Evolutionary conservation across 37 sponge, comb jelly and placozoan species (phyloP), one percentile per base, ranked within the genome.

Genomic region (Amphimedon queenslandica): DNA sequence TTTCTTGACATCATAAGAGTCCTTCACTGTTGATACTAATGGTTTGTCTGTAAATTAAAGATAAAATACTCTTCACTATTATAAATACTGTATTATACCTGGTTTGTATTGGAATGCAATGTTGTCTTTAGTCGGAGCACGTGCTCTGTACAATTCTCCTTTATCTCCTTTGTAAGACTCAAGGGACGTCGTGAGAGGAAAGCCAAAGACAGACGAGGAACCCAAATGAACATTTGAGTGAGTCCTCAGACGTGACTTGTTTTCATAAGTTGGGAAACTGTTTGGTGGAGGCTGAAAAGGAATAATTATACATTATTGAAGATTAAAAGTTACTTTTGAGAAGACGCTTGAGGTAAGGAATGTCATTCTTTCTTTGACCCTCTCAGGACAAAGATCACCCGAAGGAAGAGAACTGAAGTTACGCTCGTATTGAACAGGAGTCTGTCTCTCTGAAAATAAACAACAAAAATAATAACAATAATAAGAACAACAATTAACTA

Each of bases 341-440:
- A n/a, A n/a, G n/a, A n/a, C 16, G n/a, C 40, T 61, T 39, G 80
- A 61, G 13, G 72, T 80, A 8, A 42, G 11, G 41, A 40, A 20
- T 21, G 51, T n/a, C 37, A 80, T 2, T 47, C 80, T 80, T 28
- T 80, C 55, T 35, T 60, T 71, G 10, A 63, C 80, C 34, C 80
- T 30, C 21, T 3, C 34, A 33, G 80, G 42, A 42, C 47, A 39
- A 28, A 60, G 55, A 47, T 80, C 80, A 24, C 80, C 80, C 3
- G 16, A 37, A 3, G 72, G 80, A 38, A 80, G 1, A 20, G 28
- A 63, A 42, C 80, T 80, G 41, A 24, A 60, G 41, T 75, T 75
- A 3, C 76, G 42, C 10, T 1, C 43, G 34, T 41, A 5, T 18
- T 70, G 3, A 47, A 47, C 13, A 18, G 53, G 53, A 47, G 13